phyloP scores from a whole-genome alignment of 1,140 invertebrate species.

The Venturia canescens region DNA sequence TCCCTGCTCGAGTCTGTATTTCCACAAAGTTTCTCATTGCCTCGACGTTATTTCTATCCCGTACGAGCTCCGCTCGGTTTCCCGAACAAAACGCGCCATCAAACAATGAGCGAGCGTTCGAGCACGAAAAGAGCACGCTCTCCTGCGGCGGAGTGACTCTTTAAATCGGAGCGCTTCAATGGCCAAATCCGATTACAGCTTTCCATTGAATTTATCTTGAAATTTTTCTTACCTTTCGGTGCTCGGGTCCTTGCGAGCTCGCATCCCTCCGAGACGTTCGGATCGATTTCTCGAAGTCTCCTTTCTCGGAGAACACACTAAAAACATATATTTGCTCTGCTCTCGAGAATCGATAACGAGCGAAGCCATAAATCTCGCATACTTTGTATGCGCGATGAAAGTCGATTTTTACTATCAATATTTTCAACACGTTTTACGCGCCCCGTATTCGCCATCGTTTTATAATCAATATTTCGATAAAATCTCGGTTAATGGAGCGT shows the following conservation, averaged over 20 bases:
- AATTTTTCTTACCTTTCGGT: neutral
- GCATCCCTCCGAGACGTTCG: too few relatives aligned
- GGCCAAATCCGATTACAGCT: neutral
- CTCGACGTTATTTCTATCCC: neutral
- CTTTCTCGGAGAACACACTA: neutral
- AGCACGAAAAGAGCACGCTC: neutral
- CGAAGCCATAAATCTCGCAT: neutral
- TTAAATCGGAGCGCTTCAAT: neutral
- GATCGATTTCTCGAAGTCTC: neutral
- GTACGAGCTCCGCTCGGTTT: neutral
- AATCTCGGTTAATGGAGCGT: neutral
- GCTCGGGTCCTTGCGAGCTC: neutral
- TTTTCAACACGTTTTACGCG: neutral
- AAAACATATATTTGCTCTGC: neutral
- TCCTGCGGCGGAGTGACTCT: neutral
- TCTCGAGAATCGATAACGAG: neutral
- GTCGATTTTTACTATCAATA: neutral
- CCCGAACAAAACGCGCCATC: neutral
- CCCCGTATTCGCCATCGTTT: neutral
- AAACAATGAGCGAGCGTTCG: neutral
- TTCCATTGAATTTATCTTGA: neutral
- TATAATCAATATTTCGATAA: conserved; percentile 15
- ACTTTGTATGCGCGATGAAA: neutral
- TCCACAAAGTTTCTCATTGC: too few relatives aligned
- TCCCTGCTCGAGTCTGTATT: too few relatives aligned